A percentile compares a stretch with the other conserved stretches of the same genome.
These are phyloP conservation scores for Schizotus pectinicornis DNA, from an alignment of 2,888 invertebrate species.

Conservation along the genomic window DNA sequence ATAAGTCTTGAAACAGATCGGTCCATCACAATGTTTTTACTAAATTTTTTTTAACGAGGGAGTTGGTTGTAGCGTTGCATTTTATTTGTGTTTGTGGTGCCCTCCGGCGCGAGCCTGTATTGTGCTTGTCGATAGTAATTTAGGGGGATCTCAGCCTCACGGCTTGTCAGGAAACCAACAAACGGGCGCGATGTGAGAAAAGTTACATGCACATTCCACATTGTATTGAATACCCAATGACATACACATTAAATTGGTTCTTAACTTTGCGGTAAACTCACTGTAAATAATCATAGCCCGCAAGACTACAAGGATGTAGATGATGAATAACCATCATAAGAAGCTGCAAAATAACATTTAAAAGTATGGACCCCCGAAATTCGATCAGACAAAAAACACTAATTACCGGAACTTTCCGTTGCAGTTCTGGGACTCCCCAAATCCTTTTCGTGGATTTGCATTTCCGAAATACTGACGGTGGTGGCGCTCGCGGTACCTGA, in stretches of 20 bases:
- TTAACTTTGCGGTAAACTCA: conserved; percentile 38
- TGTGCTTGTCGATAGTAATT: too few relatives aligned
- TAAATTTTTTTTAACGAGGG: neutral
- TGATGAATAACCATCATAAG: conserved; percentile 75
- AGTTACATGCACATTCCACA: conserved; percentile 56
- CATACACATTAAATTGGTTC: conserved; percentile 10
- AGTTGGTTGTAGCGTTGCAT: neutral
- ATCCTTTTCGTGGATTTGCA: conserved; percentile 50
- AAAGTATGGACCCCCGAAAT: conserved; percentile 17
- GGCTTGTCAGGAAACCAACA: neutral
- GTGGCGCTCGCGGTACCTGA: conserved; percentile 10
- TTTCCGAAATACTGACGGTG: conserved; percentile 17
- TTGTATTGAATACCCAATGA: conserved; percentile 18
- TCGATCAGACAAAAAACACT: conserved; percentile 1
- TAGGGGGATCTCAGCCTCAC: neutral
- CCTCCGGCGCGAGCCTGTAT: too few relatives aligned
- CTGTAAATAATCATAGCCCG: conserved; percentile 35
- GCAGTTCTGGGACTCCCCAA: conserved; percentile 64
- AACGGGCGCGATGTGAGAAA: conserved; percentile 5
- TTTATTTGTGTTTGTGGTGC: neutral
- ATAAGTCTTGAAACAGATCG: neutral
- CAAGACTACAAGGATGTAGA: conserved; percentile 71
- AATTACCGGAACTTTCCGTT: conserved; percentile 71
- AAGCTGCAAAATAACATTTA: conserved; percentile 65
- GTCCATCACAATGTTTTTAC: neutral